These are phyloP conservation scores for Diadromus collaris DNA, from an alignment of 2,888 invertebrate genomes.

Conservation along the genomic window DNA sequence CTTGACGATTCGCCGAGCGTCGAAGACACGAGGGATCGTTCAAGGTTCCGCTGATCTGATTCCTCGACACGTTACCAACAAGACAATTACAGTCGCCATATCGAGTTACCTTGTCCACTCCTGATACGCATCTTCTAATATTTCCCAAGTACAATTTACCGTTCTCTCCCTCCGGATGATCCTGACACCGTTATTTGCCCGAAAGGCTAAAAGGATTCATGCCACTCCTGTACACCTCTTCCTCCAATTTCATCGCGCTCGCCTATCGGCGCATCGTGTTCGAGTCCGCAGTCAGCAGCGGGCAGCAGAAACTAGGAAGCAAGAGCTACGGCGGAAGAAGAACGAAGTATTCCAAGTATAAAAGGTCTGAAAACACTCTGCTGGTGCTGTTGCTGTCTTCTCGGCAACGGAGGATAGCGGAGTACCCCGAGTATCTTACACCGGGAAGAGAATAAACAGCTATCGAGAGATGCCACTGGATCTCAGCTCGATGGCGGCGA, in stretches of 20 bases:
- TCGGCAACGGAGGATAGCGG: conserved; percentile 33
- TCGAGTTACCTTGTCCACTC: conserved; percentile 9
- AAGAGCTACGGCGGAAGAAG: conserved; percentile 7
- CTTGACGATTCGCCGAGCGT: not conserved
- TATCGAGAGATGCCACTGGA: conserved; percentile 38
- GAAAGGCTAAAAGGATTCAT: conserved; percentile 14
- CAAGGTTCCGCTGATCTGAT: conserved; percentile 1
- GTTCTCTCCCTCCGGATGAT: conserved; percentile 14
- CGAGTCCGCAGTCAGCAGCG: conserved; percentile 6
- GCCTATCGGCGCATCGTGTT: conserved; percentile 25
- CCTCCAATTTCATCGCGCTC: conserved; percentile 44
- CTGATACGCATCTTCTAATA: conserved; percentile 19
- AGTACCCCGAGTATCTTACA: conserved; percentile 39
- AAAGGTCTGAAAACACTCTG: conserved; percentile 23
- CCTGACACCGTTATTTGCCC: conserved; percentile 45
- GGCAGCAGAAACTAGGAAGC: conserved; percentile 23
- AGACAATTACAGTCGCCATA: conserved; percentile 11
- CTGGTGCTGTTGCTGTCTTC: conserved; percentile 30
- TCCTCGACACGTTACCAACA: conserved; percentile 7
- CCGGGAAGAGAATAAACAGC: conserved; percentile 55
- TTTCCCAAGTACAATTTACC: conserved; percentile 1
- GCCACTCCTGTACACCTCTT: conserved; percentile 12
- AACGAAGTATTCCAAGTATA: conserved; percentile 34
- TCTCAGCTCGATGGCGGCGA: conserved; percentile 17
- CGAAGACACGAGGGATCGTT: not conserved